Percentiles rank a stretch among this genome's conserved stretches.
phyloP scores from a whole-genome alignment of 2,113 vertebrate species.

The human region GRCh38 chr18:13592001-13592500 shows the following conservation, averaged over 20 bases:
- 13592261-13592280: not conserved
- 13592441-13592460: constrained; percentile 56
- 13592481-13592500: constrained; percentile 56
- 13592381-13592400: not conserved
- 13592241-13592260: not conserved
- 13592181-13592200: constrained; percentile 58
- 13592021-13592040: not conserved
- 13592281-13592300: too few relatives aligned
- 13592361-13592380: not conserved
- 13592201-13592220: constrained; percentile 10
- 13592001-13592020: not conserved
- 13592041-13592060: not conserved
- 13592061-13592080: not conserved
- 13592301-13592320: not conserved
- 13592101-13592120: not conserved
- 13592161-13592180: constrained; percentile 51
- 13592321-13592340: not conserved
- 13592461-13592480: constrained; percentile 47
- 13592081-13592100: not conserved
- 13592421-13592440: not conserved
- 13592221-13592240: not conserved
- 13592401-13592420: not conserved
- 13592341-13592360: not conserved
- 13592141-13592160: not conserved
- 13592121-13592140: constrained; percentile 14